These are phyloP conservation scores for Heteropelma amictum DNA, from an alignment of 2,888 invertebrate genomes.

Conservation along the genomic window DNA sequence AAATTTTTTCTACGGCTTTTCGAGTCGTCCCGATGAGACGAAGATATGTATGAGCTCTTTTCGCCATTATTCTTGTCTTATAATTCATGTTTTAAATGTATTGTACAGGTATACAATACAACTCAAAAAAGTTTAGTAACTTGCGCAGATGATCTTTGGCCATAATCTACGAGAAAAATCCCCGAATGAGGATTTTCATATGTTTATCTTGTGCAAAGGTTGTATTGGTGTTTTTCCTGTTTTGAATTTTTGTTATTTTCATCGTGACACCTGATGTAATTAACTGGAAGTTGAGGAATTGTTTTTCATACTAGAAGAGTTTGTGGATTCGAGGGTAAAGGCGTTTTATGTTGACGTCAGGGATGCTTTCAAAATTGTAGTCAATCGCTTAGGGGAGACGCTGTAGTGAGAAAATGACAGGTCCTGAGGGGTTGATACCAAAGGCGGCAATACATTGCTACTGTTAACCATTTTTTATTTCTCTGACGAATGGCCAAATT, in stretches of 20 bases:
- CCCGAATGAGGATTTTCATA: too few species aligned
- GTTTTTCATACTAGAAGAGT: neutral
- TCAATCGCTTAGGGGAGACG: conserved; percentile 1
- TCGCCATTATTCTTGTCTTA: too few species aligned
- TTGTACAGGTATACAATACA: too few species aligned
- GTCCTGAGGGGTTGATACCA: conserved; percentile 25
- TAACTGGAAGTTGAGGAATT: neutral
- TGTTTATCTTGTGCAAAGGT: too few species aligned
- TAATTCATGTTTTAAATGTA: too few species aligned
- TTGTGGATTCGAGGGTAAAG: neutral
- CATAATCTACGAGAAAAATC: too few species aligned
- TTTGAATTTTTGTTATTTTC: neutral
- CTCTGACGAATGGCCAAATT: conserved; percentile 54
- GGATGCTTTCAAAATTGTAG: conserved; percentile 14
- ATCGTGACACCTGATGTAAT: neutral
- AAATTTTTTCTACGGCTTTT: too few species aligned
- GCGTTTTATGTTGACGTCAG: neutral
- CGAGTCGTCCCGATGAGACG: too few species aligned
- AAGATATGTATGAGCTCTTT: too few species aligned
- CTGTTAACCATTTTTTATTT: conserved; percentile 49
- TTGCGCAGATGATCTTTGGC: too few species aligned
- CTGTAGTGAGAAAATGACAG: conserved; percentile 4
- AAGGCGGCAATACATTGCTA: conserved; percentile 39
- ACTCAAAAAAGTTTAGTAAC: too few species aligned
- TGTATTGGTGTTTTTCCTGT: neutral